These are phyloP conservation scores for Lagopus muta DNA, from an alignment of 2,113 vertebrate genomes.

Conservation along the genomic window DNA sequence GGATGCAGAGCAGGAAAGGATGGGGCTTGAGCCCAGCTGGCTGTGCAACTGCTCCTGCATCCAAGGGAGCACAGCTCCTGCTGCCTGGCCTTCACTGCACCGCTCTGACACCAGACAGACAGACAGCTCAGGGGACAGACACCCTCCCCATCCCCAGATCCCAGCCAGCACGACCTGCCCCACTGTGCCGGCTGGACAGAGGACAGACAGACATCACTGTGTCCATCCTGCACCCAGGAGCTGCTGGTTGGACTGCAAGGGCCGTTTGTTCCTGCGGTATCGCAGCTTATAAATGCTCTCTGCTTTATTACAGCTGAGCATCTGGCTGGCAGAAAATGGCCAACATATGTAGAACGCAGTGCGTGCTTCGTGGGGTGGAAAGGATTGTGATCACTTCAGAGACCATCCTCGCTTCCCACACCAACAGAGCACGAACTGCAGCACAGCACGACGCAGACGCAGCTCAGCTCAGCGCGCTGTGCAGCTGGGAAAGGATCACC, in stretches of 20 bases:
- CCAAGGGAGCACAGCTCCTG: neutral
- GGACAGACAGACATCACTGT: accelerated
- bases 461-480: neutral
- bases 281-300: neutral
- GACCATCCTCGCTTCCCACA: neutral
- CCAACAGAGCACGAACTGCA: accelerated
- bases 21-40: neutral
- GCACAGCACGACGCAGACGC: accelerated
- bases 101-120: neutral
- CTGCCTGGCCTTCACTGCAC: accelerated
- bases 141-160: neutral
- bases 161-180: neutral
- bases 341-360: accelerated
- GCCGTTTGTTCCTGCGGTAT: neutral
- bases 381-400: neutral
- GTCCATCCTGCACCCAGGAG: neutral
- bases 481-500: neutral
- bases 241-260: neutral
- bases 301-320: neutral
- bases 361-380: accelerated
- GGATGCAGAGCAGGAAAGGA: neutral
- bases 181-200: neutral
- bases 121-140: neutral
- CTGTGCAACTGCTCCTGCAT: neutral
- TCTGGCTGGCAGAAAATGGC: neutral